Percentiles rank a stretch among this genome's conserved stretches.
Evolutionary conservation across 1,140 invertebrate species (phyloP).

Genomic region (Drosophila pallidifrons): DNA sequence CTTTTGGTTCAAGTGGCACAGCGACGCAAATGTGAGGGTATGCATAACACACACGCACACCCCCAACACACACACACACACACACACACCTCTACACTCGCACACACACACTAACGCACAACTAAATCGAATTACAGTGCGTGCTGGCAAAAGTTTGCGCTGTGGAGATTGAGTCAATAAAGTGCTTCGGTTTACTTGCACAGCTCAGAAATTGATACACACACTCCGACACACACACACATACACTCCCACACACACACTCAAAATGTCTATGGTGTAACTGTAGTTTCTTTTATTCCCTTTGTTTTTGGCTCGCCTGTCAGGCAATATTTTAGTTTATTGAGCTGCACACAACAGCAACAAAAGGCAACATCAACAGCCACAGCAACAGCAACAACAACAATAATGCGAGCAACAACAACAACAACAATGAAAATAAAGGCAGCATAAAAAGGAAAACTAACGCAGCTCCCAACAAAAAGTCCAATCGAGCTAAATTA

Average conservation of each 20-base stretch:
- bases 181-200: slow-evolving; percentile 63
- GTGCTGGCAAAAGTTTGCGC: slow-evolving; percentile 69
- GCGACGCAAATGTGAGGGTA: slow-evolving; percentile 49
- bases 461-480: slow-evolving; percentile 55
- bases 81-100: slow-evolving; percentile 29
- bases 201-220: slow-evolving; percentile 70
- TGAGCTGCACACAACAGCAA: slow-evolving; percentile 25
- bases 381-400: slow-evolving; percentile 19
- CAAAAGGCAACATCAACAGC: slow-evolving; percentile 18
- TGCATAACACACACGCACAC: slow-evolving; percentile 57
- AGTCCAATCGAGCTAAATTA: slow-evolving; percentile 73
- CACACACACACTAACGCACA: slow-evolving; percentile 44
- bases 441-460: slow-evolving; percentile 20
- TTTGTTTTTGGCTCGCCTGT: slow-evolving; percentile 28
- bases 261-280: not conserved
- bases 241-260: slow-evolving; percentile 8
- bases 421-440: not conserved
- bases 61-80: slow-evolving; percentile 25
- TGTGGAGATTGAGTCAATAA: slow-evolving; percentile 78
- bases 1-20: slow-evolving; percentile 57
- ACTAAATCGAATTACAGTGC: slow-evolving; percentile 70
- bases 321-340: slow-evolving; percentile 55
- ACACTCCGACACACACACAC: slow-evolving; percentile 29
- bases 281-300: slow-evolving; percentile 18
- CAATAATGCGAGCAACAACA: not conserved